Evolutionary conservation across 2,113 vertebrate genomes (phyloP).

Genomic region (Anser cygnoides): DNA sequence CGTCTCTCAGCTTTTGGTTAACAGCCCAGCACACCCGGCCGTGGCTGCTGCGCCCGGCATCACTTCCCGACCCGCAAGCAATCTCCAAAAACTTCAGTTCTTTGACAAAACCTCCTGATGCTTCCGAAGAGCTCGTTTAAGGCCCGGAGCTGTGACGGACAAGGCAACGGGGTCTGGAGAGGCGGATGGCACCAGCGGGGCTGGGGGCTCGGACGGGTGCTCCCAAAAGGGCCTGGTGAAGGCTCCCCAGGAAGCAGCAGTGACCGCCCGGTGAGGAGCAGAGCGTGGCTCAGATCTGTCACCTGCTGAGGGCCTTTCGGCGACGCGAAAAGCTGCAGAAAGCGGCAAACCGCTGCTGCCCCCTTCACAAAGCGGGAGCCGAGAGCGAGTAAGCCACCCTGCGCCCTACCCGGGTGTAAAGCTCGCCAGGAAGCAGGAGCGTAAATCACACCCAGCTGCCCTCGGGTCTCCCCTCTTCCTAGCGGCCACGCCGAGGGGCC

Average conservation of each 20-base stretch:
- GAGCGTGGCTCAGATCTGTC: too few relatives aligned
- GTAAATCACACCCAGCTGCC: background rate
- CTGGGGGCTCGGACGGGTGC: background rate
- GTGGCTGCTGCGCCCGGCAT: rapidly evolving
- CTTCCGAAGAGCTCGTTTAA: background rate
- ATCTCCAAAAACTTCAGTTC: background rate
- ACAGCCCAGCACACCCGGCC: rapidly evolving
- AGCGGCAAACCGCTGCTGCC: background rate
- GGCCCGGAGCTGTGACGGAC: rapidly evolving
- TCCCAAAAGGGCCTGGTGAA: rapidly evolving
- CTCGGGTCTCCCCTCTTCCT: background rate
- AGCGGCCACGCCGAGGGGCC: background rate
- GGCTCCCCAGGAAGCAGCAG: background rate
- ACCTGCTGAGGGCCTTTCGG: too few relatives aligned
- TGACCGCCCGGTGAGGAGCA: background rate
- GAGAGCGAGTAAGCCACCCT: background rate
- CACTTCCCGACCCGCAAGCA: background rate
- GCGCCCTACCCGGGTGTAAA: too few relatives aligned
- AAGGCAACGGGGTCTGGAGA: rapidly evolving
- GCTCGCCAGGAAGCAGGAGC: background rate
- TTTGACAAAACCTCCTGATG: background rate
- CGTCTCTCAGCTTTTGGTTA: background rate
- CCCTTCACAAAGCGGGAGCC: background rate
- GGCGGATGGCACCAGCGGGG: rapidly evolving
- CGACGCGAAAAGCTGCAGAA: background rate